phyloP scores from a whole-genome alignment of 2,113 vertebrate species.

The Oncorhynchus clarkii region DNA sequence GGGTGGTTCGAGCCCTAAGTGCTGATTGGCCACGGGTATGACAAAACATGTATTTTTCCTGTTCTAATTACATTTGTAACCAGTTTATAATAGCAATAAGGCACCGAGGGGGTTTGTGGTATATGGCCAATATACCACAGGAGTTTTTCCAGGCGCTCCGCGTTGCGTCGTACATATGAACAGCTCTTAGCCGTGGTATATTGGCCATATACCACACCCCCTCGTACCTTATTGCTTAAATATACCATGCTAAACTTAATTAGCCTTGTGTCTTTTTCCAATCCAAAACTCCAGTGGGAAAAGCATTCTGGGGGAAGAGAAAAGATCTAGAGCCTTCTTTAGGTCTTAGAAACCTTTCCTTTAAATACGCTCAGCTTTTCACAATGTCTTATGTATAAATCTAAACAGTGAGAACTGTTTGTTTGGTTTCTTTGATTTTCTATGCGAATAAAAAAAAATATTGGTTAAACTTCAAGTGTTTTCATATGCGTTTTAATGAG shows the following conservation, averaged over 20 bases:
- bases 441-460: conserved; percentile 70
- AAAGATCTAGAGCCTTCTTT: conserved; percentile 54
- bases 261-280: conserved; percentile 42
- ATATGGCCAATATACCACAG: no score
- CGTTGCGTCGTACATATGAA: no score
- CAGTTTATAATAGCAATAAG: no score
- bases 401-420: conserved; percentile 61
- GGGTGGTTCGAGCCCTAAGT: no score
- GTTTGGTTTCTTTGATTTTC: conserved; percentile 66
- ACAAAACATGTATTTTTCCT: no score
- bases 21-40: no score
- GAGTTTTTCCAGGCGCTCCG: no score
- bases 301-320: not conserved
- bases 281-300: not conserved
- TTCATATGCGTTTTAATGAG: not conserved
- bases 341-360: conserved; percentile 56
- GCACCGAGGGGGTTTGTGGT: no score
- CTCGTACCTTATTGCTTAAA: not conserved
- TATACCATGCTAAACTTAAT: conserved; percentile 37
- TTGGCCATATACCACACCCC: no score
- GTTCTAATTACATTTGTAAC: no score
- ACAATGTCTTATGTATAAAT: conserved; percentile 63
- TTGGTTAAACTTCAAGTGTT: conserved; percentile 52
- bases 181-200: no score
- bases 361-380: conserved; percentile 49